Conservation (phyloP, 2,113 vertebrate genomes). For the Regulus satrapa region DNA sequence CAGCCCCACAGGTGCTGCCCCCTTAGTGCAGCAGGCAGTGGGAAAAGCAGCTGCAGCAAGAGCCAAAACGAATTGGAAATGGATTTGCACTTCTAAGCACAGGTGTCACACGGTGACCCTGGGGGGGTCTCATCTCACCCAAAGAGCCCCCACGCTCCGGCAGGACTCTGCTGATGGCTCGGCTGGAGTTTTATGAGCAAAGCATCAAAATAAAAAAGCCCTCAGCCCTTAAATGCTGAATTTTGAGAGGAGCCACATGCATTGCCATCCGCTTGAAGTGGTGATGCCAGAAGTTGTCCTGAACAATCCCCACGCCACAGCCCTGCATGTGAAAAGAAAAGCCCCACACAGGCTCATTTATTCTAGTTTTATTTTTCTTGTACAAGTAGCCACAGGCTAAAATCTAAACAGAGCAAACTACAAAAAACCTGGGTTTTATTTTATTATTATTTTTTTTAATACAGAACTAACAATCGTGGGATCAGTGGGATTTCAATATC, state of each 20-base stretch:
- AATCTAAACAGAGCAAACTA: conserved; percentile 69
- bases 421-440: conserved; percentile 17
- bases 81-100: not conserved
- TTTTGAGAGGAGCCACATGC: not conserved
- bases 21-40: accelerated
- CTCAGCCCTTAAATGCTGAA: not conserved
- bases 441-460: not conserved
- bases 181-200: not conserved
- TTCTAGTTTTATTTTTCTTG: conserved; percentile 61
- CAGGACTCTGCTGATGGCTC: not conserved
- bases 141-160: not conserved
- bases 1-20: not conserved
- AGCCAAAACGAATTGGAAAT: not conserved
- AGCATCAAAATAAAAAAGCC: not conserved
- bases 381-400: conserved; percentile 71
- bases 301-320: not conserved
- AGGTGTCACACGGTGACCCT: not conserved
- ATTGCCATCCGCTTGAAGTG: accelerated
- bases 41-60: not conserved
- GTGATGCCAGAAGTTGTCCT: accelerated
- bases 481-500: conserved; percentile 64
- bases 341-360: conserved; percentile 19
- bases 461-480: conserved; percentile 56
- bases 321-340: not conserved
- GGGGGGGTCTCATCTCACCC: not conserved